Conservation (phyloP, 2,888 invertebrate species). For the Melikaiella ostensackeni region DNA sequence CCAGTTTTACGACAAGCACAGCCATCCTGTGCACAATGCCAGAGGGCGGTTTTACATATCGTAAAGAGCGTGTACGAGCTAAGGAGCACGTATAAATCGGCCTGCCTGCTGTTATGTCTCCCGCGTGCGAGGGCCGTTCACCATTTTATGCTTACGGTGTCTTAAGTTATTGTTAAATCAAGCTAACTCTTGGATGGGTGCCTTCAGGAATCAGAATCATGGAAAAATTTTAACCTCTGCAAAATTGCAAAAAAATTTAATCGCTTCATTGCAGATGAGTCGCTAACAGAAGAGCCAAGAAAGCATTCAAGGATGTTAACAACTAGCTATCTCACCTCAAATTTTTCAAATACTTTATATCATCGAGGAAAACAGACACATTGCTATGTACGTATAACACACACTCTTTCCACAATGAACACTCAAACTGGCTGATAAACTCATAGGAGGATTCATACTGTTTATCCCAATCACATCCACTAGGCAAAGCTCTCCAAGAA, state of each 20-base stretch:
- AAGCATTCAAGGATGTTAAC: no score
- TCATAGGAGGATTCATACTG: no score
- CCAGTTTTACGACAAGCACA: conserved; percentile 65
- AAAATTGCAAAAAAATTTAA: background rate
- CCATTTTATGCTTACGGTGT: conserved; percentile 64
- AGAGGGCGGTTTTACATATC: conserved; percentile 69
- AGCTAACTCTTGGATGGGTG: background rate
- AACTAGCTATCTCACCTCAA: no score
- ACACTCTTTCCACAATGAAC: no score
- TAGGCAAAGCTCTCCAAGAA: no score
- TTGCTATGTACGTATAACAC: no score
- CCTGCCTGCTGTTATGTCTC: conserved; percentile 68
- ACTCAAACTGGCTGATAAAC: no score
- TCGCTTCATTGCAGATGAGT: background rate
- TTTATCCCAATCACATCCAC: no score
- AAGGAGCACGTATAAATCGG: conserved; percentile 70
- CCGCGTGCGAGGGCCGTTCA: conserved; percentile 62
- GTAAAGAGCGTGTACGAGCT: conserved; percentile 65
- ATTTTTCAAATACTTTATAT: no score
- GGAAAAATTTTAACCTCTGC: background rate
- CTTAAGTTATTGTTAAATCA: conserved; percentile 45
- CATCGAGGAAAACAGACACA: no score
- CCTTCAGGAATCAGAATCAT: background rate
- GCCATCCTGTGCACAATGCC: conserved; percentile 60
- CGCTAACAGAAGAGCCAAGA: background rate